These are phyloP conservation scores for Chelon auratus DNA, from an alignment of 2,797 vertebrate species.

Conservation along the genomic window DNA sequence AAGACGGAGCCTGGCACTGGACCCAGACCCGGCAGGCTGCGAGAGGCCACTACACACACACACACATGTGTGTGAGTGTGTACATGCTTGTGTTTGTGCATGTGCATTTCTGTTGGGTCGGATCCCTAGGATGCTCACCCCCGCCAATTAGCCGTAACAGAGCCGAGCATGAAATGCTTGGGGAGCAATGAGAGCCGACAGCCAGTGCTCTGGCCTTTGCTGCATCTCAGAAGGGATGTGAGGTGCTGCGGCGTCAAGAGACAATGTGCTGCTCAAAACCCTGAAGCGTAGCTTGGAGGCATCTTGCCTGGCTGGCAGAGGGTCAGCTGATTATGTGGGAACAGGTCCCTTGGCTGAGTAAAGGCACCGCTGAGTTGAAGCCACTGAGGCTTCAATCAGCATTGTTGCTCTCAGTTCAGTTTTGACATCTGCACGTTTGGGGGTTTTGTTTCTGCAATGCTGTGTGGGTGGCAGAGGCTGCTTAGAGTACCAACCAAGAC, in stretches of 20 bases:
- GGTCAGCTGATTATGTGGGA: slow-evolving; percentile 67
- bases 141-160: slow-evolving; percentile 81
- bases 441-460: slow-evolving; percentile 41
- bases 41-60: slow-evolving; percentile 59
- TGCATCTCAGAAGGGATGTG: slow-evolving; percentile 26
- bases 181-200: slow-evolving; percentile 52
- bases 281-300: slow-evolving; percentile 53
- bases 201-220: slow-evolving; percentile 31
- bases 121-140: slow-evolving; percentile 64
- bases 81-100: slow-evolving; percentile 10
- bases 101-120: slow-evolving; percentile 50
- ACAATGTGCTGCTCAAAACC: slow-evolving; percentile 59
- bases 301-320: slow-evolving; percentile 67
- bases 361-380: slow-evolving; percentile 39
- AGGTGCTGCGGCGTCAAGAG: slow-evolving; percentile 40
- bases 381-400: slow-evolving; percentile 41
- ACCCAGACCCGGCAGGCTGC: slow-evolving; percentile 74
- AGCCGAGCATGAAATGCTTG: slow-evolving; percentile 64
- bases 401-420: slow-evolving; percentile 57
- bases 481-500: neutral
- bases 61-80: slow-evolving; percentile 26
- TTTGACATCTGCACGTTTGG: slow-evolving; percentile 60
- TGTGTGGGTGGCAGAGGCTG: slow-evolving; percentile 41
- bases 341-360: slow-evolving; percentile 58
- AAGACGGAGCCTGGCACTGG: slow-evolving; percentile 88